phyloP scores from a whole-genome alignment of 2,888 invertebrate genomes.

The Eulithis testata region DNA sequence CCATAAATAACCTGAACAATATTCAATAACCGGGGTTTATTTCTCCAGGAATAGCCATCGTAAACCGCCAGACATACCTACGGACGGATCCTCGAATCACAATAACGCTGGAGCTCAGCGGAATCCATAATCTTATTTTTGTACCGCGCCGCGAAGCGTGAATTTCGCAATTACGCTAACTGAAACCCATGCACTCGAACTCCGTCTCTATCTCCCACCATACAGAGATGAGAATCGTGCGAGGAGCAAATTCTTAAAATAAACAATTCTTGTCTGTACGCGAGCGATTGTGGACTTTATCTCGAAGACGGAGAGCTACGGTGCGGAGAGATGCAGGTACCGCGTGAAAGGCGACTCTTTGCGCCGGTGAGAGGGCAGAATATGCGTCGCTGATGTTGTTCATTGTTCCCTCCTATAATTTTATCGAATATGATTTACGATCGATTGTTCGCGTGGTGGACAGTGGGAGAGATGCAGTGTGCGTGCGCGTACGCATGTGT shows the following conservation, averaged over 20 bases:
- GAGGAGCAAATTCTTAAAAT: conserved; percentile 71
- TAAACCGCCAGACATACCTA: conserved; percentile 82
- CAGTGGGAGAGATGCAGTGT: conserved; percentile 70
- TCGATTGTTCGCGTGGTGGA: conserved; percentile 83
- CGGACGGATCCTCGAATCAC: conserved; percentile 84
- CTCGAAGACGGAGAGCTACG: conserved; percentile 74
- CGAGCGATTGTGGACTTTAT: conserved; percentile 82
- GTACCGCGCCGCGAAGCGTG: conserved; percentile 84
- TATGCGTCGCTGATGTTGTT: conserved; percentile 75
- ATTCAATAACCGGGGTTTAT: conserved; percentile 82
- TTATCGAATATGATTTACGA: conserved; percentile 85
- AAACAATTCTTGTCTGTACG: conserved; percentile 81
- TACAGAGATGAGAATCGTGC: conserved; percentile 63
- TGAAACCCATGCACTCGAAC: conserved; percentile 55
- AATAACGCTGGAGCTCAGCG: conserved; percentile 82
- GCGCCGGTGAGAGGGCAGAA: conserved; percentile 69
- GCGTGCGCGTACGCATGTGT: conserved; percentile 71
- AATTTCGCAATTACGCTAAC: conserved; percentile 82
- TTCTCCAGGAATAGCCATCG: conserved; percentile 83
- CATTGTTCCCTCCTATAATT: conserved; percentile 85
- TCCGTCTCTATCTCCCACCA: conserved; percentile 55
- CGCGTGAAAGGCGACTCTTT: conserved; percentile 76
- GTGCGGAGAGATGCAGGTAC: conserved; percentile 62
- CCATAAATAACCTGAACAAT: conserved; percentile 80
- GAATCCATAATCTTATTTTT: conserved; percentile 85